Percentiles rank a stretch among this genome's conserved stretches.
phyloP scores from a whole-genome alignment of 1,140 invertebrate species.

The Metopolophium dirhodum region DNA sequence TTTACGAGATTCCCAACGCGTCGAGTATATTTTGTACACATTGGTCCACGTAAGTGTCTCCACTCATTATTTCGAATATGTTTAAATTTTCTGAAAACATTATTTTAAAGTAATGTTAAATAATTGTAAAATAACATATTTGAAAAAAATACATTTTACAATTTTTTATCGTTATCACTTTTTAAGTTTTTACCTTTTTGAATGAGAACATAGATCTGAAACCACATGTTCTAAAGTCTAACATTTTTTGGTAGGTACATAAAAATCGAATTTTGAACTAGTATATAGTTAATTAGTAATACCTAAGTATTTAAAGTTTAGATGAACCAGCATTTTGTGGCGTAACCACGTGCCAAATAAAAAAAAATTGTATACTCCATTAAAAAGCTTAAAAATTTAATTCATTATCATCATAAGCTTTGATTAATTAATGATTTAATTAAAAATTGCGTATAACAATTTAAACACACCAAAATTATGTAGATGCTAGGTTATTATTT shows the following conservation, averaged over 20 bases:
- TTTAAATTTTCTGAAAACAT: neutral
- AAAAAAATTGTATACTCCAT: neutral
- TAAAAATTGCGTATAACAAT: no score
- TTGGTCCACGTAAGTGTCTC: no score
- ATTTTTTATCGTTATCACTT: neutral
- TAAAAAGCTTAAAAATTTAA: neutral
- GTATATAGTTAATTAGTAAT: no score
- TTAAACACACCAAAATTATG: no score
- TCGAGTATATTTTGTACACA: no score
- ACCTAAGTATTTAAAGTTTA: no score
- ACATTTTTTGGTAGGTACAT: neutral
- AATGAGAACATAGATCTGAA: neutral
- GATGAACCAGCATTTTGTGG: neutral
- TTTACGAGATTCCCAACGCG: no score
- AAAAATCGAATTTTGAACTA: neutral
- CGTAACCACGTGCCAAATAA: rapidly evolving
- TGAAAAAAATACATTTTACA: neutral
- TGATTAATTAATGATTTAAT: no score
- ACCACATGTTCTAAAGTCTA: neutral
- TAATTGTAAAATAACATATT: no score
- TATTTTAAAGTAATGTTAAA: neutral
- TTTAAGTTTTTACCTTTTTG: neutral
- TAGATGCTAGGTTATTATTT: no score
- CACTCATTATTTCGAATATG: no score
- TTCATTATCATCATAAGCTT: no score